phyloP scores from a whole-genome alignment of 2,888 invertebrate species.

The Physocephala rufipes region DNA sequence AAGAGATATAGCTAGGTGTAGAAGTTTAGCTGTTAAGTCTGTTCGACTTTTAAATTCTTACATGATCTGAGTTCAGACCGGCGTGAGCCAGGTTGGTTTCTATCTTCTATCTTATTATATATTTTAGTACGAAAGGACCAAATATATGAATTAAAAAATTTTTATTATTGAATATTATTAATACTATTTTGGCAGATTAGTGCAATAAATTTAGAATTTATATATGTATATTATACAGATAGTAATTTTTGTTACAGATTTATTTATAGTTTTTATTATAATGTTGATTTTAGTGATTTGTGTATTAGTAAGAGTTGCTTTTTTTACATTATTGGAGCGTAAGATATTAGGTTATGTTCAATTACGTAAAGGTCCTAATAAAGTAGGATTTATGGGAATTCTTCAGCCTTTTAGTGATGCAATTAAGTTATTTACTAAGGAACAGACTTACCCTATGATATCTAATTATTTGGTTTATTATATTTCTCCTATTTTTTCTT shows the following conservation, averaged over 20 bases:
- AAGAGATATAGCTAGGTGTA: slow-evolving; percentile 74
- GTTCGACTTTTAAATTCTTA: slow-evolving; percentile 85
- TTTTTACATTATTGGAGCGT: slow-evolving; percentile 78
- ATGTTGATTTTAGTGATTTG: slow-evolving; percentile 67
- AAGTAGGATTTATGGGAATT: slow-evolving; percentile 72
- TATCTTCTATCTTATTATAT: slow-evolving; percentile 73
- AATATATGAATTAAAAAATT: slow-evolving; percentile 68
- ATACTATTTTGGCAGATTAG: slow-evolving; percentile 74
- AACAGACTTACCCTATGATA: slow-evolving; percentile 69
- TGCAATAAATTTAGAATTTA: slow-evolving; percentile 78
- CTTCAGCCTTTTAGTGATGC: slow-evolving; percentile 79
- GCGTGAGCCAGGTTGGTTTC: slow-evolving; percentile 86
- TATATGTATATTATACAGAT: slow-evolving; percentile 70
- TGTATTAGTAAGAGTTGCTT: slow-evolving; percentile 74
- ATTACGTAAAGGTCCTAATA: slow-evolving; percentile 79
- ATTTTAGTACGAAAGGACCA: slow-evolving; percentile 84
- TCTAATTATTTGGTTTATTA: slow-evolving; percentile 73
- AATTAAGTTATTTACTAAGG: slow-evolving; percentile 77
- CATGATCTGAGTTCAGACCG: slow-evolving; percentile 91
- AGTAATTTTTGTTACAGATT: slow-evolving; percentile 69
- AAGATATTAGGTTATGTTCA: slow-evolving; percentile 78
- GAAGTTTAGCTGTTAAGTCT: slow-evolving; percentile 73
- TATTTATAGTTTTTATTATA: slow-evolving; percentile 65
- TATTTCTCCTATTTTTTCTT: slow-evolving; percentile 70
- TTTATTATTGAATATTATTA: slow-evolving; percentile 61